Conservation (phyloP, 2,797 vertebrate genomes). For the Antennarius maculatus region DNA sequence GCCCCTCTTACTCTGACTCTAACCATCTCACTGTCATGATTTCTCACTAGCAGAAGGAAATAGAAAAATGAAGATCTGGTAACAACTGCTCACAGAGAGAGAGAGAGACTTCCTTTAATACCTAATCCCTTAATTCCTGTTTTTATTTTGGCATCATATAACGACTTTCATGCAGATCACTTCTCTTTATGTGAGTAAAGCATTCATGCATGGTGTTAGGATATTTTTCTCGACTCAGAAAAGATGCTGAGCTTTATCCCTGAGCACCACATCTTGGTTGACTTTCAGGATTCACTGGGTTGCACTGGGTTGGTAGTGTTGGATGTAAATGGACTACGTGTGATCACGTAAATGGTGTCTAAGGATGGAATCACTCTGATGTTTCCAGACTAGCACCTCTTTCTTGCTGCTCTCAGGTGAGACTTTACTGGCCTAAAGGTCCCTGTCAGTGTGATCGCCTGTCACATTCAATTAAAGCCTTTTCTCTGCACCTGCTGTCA, state of each 20-base stretch:
- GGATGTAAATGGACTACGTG: conserved; percentile 7
- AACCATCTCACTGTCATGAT: conserved; percentile 2
- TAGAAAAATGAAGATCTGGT: not conserved
- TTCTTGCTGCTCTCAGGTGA: conserved; percentile 51
- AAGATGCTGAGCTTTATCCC: conserved; percentile 5
- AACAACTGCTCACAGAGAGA: conserved; percentile 50
- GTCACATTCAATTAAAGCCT: conserved; percentile 58
- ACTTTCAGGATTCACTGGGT: conserved; percentile 10
- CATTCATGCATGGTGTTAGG: conserved; percentile 53
- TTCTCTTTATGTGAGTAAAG: conserved; percentile 23
- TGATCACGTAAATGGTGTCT: conserved; percentile 17
- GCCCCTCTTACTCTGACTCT: conserved; percentile 10
- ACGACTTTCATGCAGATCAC: conserved; percentile 53
- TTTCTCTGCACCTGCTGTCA: conserved; percentile 34
- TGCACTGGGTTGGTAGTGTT: not conserved
- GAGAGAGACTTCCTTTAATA: conserved; percentile 56
- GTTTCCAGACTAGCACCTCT: conserved; percentile 33
- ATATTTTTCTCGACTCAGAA: conserved; percentile 38
- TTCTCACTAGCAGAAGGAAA: not conserved
- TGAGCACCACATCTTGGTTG: not conserved
- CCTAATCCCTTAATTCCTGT: conserved; percentile 47
- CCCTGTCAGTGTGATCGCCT: conserved; percentile 11
- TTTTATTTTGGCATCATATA: conserved; percentile 11
- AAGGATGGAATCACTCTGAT: conserved; percentile 28
- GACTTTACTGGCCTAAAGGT: conserved; percentile 40